Evolutionary conservation across 2,888 invertebrate genomes (phyloP), one percentile per base, ranked within the genome.

Genomic region (Petrolisthes cinctipes): DNA sequence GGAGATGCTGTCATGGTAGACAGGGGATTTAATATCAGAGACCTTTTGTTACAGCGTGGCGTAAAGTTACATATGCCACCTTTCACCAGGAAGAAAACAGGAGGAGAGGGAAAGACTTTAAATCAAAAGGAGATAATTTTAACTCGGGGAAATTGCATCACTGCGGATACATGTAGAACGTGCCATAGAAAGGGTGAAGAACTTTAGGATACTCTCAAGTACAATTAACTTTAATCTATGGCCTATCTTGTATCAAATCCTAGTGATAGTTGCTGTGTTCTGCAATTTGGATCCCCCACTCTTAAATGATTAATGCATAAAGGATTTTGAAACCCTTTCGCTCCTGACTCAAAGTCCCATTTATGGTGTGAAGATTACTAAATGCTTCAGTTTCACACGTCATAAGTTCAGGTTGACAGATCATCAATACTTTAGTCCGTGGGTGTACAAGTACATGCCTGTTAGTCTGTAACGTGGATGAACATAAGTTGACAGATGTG

Each of bases 51-150:
- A 20, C 73, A 73, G 23, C 73, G 23, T 73, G 73, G 73, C 4
- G 73, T 23, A 73, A 73, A 73, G 73, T 73, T 73, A 23, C 23
- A 73, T 4, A 73, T 73, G 73, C 73, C 73, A 73, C 73, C 73
- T 4, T 73, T 73, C 20, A 73, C 73, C 7, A 73, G 73, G 73
- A 73, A 73, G 73, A 73, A 73, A 73, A 20, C 14, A 7, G n/a
- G n/a, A 17, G 73, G 73, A 17, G 4, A 11, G n/a, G 73, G 73
- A 73, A 73, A 23, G 23, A 20, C 73, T 20, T 73, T 73, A 73
- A 73, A 73, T 73, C 20, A 7, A 7, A 73, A n/a, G 1, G 73
- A 73, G 23, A 4, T 73, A 20, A 7, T 73, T 17, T 17, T 17
- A 73, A 73, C 73, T 20, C 14, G 23, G 23, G 23, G 20, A 73